Evolutionary conservation across 2,797 vertebrate genomes (phyloP).

Genomic region (Borostomias antarcticus): DNA sequence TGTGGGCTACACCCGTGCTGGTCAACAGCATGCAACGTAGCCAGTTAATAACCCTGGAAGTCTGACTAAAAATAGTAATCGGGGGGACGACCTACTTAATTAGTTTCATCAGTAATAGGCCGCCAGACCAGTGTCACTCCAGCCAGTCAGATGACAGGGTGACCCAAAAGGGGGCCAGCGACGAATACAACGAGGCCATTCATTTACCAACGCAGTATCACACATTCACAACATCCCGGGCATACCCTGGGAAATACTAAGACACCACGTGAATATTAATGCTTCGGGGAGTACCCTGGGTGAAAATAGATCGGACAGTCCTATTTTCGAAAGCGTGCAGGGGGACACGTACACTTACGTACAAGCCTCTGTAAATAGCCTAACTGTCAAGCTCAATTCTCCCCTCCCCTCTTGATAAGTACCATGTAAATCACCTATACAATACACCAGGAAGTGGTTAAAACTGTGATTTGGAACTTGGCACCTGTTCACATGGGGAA

Average conservation of each 20-base stretch:
- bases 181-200: slow-evolving; percentile 44
- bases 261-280: slow-evolving; percentile 45
- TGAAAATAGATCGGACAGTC: slow-evolving; percentile 22
- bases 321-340: not conserved
- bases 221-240: slow-evolving; percentile 17
- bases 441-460: too few relatives aligned
- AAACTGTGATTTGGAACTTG: too few relatives aligned
- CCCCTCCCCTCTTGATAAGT: not conserved
- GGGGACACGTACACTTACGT: not conserved
- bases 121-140: not conserved
- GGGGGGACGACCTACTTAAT: slow-evolving; percentile 22
- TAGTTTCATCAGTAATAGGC: slow-evolving; percentile 29
- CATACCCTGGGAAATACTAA: slow-evolving; percentile 34
- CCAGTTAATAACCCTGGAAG: not conserved
- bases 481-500: too few relatives aligned
- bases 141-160: slow-evolving; percentile 18
- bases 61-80: slow-evolving; percentile 7
- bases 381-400: not conserved
- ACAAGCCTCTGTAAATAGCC: not conserved
- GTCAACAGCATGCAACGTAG: not conserved
- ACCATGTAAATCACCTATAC: too few relatives aligned
- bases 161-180: slow-evolving; percentile 7
- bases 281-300: slow-evolving; percentile 20
- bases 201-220: slow-evolving; percentile 26
- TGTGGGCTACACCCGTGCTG: not conserved